phyloP scores from a whole-genome alignment of 1,140 invertebrate species.

The Medauroidea extradentata region DNA sequence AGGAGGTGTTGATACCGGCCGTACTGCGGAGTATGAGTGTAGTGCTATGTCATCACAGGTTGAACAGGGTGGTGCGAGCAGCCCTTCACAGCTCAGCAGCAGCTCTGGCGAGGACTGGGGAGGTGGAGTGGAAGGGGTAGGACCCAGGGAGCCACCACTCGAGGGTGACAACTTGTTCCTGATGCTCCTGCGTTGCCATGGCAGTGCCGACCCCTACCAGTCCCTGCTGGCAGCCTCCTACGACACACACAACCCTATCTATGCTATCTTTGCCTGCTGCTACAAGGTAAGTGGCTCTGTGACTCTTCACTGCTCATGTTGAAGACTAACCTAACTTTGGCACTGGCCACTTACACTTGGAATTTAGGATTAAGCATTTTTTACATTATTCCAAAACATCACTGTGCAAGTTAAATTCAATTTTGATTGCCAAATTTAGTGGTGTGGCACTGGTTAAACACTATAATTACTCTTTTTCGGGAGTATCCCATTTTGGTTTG shows the following conservation, averaged over 20 bases:
- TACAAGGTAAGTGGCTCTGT: slow-evolving; percentile 57
- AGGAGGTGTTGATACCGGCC: too few relatives aligned
- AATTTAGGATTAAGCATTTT: too few relatives aligned
- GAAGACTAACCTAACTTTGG: not conserved
- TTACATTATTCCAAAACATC: too few relatives aligned
- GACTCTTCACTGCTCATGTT: too few relatives aligned
- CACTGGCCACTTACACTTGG: too few relatives aligned
- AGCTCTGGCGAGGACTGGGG: slow-evolving; percentile 6
- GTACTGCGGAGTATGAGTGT: too few relatives aligned
- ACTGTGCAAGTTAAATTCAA: too few relatives aligned
- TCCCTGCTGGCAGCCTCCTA: slow-evolving; percentile 54
- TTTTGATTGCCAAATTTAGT: too few relatives aligned
- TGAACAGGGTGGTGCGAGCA: not conserved
- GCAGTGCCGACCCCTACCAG: slow-evolving; percentile 60
- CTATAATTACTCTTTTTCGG: too few relatives aligned
- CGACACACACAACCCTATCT: slow-evolving; percentile 49
- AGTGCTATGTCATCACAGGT: not conserved
- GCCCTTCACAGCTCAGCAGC: not conserved
- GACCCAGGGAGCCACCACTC: slow-evolving; percentile 22
- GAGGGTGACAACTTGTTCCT: slow-evolving; percentile 54
- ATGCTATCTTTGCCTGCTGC: slow-evolving; percentile 59
- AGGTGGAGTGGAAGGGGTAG: not conserved
- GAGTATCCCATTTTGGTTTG: too few relatives aligned
- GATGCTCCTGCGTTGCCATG: slow-evolving; percentile 57
- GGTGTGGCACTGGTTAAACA: too few relatives aligned